Evolutionary conservation across 1,140 invertebrate species (phyloP).

Genomic region (Drosophila nigromelanica): DNA sequence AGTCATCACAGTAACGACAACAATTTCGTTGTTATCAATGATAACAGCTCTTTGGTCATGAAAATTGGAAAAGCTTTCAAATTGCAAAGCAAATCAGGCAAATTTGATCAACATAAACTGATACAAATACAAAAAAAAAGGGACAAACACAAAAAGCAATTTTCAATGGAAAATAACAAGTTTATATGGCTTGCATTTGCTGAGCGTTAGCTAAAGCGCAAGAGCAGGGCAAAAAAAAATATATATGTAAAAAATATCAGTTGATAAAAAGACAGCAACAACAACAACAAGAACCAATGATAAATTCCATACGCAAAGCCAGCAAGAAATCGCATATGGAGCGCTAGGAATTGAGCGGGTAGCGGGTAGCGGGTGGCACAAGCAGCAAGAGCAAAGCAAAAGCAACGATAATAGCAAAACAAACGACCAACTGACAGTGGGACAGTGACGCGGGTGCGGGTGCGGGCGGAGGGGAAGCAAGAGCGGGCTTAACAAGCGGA

Average conservation of each 20-base stretch:
- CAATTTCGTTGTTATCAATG: neutral
- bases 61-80: conserved; percentile 4
- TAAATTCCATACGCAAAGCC: conserved; percentile 25
- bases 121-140: conserved; percentile 20
- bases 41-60: neutral
- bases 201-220: conserved; percentile 11
- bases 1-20: neutral
- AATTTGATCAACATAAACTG: conserved; percentile 26
- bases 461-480: neutral
- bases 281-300: conserved; percentile 38
- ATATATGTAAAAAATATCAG: conserved; percentile 27
- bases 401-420: conserved; percentile 68
- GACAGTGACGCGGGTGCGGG: neutral
- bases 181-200: conserved; percentile 54
- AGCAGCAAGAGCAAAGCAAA: conserved; percentile 32
- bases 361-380: neutral
- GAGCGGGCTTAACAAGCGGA: conserved; percentile 32
- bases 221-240: conserved; percentile 2
- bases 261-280: conserved; percentile 57
- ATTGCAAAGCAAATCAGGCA: conserved; percentile 20
- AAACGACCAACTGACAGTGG: conserved; percentile 42
- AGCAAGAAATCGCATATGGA: conserved; percentile 33
- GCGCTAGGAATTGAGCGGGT: neutral
- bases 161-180: conserved; percentile 58
- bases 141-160: conserved; percentile 11